Conservation (phyloP, 1,140 invertebrate genomes). For the Hyposmocoma kahamanoa region DNA sequence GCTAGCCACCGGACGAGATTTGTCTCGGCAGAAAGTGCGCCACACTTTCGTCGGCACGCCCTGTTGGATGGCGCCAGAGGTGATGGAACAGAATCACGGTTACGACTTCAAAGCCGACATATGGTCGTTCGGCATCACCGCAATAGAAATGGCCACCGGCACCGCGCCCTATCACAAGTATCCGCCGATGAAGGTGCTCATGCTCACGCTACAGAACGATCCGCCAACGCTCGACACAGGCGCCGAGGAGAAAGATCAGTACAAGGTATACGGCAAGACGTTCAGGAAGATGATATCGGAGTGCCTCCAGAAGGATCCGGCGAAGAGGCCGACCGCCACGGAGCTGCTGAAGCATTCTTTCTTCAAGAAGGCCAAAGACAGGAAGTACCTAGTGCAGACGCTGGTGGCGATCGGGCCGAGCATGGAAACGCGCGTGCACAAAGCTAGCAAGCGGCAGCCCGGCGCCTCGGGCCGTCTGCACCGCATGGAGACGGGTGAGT, state of each 20-base stretch:
- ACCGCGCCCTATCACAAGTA: slow-evolving; percentile 99
- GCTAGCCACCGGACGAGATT: slow-evolving; percentile 92
- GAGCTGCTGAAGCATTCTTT: slow-evolving; percentile 98
- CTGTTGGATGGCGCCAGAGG: slow-evolving; percentile 99
- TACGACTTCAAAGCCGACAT: slow-evolving; percentile 99
- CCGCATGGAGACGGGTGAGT: slow-evolving; percentile 95
- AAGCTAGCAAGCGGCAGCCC: slow-evolving; percentile 89
- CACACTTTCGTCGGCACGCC: slow-evolving; percentile 99
- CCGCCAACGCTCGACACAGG: slow-evolving; percentile 92
- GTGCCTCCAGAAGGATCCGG: slow-evolving; percentile 96
- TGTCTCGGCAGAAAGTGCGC: slow-evolving; percentile 94
- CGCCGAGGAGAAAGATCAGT: slow-evolving; percentile 98
- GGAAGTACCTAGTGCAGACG: slow-evolving; percentile 93
- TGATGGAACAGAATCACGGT: slow-evolving; percentile 99
- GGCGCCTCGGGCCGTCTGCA: slow-evolving; percentile 94
- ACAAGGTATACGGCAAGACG: slow-evolving; percentile 98
- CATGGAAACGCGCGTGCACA: slow-evolving; percentile 91
- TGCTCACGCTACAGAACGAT: slow-evolving; percentile 99
- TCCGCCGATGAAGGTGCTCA: slow-evolving; percentile 99
- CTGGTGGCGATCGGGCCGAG: slow-evolving; percentile 90
- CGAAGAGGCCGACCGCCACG: slow-evolving; percentile 96
- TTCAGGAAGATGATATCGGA: slow-evolving; percentile 98
- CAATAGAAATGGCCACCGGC: slow-evolving; percentile 99
- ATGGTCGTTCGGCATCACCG: slow-evolving; percentile 99
- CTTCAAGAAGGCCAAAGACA: slow-evolving; percentile 99